phyloP scores from a whole-genome alignment of 1,140 invertebrate species.

The Hypsibius dujardini region DNA sequence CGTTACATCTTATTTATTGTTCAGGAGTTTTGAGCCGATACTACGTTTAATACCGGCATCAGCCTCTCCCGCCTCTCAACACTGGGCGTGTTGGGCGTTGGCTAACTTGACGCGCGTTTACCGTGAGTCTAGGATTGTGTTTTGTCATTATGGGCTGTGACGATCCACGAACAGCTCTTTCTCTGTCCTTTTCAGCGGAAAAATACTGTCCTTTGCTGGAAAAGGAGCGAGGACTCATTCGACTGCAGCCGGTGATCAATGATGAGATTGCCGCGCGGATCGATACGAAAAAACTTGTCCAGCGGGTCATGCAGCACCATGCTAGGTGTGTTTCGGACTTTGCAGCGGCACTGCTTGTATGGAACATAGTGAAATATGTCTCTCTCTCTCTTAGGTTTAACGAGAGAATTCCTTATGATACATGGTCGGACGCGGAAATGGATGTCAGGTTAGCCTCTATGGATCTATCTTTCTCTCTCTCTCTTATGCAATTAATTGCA shows the following conservation, averaged over 20 bases:
- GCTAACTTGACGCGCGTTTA: conserved; percentile 84
- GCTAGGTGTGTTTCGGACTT: not conserved
- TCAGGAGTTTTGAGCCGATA: conserved; percentile 69
- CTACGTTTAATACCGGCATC: conserved; percentile 55
- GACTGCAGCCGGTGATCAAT: conserved; percentile 49
- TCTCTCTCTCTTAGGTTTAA: not conserved
- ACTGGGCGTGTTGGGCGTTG: conserved; percentile 93
- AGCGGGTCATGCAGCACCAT: not conserved
- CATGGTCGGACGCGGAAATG: conserved; percentile 11
- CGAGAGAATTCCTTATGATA: not conserved
- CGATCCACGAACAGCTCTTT: too few relatives aligned
- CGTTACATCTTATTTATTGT: conserved; percentile 17
- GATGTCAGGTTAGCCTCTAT: not conserved
- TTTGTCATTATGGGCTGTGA: too few relatives aligned
- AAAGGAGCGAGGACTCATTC: conserved; percentile 58
- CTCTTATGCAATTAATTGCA: too few relatives aligned
- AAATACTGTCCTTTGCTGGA: conserved; percentile 77
- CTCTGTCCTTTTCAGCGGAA: conserved; percentile 41
- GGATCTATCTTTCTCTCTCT: too few relatives aligned
- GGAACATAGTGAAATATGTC: not conserved
- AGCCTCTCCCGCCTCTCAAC: conserved; percentile 71
- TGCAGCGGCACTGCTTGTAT: not conserved
- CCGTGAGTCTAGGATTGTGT: conserved; percentile 44
- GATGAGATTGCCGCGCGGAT: conserved; percentile 21
- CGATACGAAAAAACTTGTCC: conserved; percentile 2